Evolutionary conservation across 2,797 vertebrate species (phyloP), one percentile per base, ranked within the genome.

Genomic region (Rhinatrema bivittatum): DNA sequence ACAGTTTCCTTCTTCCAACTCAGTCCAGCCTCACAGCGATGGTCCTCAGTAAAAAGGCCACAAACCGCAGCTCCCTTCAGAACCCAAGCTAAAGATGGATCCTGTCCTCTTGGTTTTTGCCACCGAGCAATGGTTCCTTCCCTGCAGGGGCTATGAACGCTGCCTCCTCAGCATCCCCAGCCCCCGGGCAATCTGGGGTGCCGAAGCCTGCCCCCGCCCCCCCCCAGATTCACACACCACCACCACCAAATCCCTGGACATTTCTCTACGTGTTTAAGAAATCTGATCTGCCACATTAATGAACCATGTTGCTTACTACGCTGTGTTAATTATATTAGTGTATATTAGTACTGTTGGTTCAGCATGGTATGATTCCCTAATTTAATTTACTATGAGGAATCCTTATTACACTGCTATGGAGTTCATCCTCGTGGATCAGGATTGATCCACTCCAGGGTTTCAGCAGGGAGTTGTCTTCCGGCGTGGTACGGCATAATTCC

Each of bases 371-470:
- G 42, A 53, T 47, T 53, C 29, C 58, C 34, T 77, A 73, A 74
- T 68, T 47, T 57, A 46, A 91, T 91, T 91, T 88, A 83, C 80
- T 81, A 75, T 73, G 74, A 84, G 78, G 84, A 90, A 68, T 89
- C 61, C 68, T 72, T 68, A 64, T 74, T 56, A 75, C 81, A 79
- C 80, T 89, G 78, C 87, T 90, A 88, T 87, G 74, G 87, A 90
- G 87, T 86, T 86, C 85, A 89, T 87, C 82, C 87, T 88, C 84
- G 66, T 72, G 81, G 83, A 82, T 69, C 61, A 86, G 85, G 88
- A 91, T 91, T 89, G 91, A 94, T 93, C 85, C 88, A 90, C 87
- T 91, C 89, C 86, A 88, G 81, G 69, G 65, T 80, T 86, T 74
- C 89, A 87, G 88, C 79, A 65, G 87, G 87, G 80, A 86, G 78